Evolutionary conservation across 2,113 vertebrate genomes (phyloP).

Genomic region (Recurvirostra avosetta): DNA sequence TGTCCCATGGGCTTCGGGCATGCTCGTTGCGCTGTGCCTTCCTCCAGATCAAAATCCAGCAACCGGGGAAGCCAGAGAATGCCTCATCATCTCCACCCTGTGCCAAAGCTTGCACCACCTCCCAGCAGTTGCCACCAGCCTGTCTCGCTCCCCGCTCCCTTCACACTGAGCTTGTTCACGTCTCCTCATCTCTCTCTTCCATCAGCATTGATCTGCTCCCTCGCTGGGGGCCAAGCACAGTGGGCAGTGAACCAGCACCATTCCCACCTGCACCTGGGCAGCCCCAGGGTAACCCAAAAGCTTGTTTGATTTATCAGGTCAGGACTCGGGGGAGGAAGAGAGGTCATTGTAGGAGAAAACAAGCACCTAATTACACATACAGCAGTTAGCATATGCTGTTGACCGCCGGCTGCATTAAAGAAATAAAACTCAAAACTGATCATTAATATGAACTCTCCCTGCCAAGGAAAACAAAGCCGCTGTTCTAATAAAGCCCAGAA

Average conservation of each 20-base stretch:
- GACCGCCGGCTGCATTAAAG: not conserved
- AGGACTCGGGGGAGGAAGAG: not conserved
- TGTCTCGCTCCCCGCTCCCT: not conserved
- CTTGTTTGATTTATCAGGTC: not conserved
- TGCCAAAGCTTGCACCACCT: not conserved
- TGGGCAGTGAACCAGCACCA: not conserved
- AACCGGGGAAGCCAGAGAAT: not conserved
- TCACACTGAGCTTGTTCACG: not conserved
- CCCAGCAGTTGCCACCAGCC: not conserved
- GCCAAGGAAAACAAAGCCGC: not conserved
- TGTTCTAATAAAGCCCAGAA: not conserved
- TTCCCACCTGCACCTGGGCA: not conserved
- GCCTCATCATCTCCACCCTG: not conserved
- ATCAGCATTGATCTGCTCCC: not conserved
- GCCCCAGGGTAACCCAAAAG: not conserved
- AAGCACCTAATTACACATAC: not conserved
- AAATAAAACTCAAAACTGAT: not conserved
- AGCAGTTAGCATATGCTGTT: not conserved
- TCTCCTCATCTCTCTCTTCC: not conserved
- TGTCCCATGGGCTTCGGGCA: not conserved
- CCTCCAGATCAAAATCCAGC: not conserved
- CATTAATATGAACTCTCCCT: not conserved
- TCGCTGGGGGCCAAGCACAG: accelerated
- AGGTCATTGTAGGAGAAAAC: not conserved
- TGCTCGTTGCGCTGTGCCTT: not conserved